Conservation (phyloP, 2,113 vertebrate species). For the Ptyas mucosa region DNA sequence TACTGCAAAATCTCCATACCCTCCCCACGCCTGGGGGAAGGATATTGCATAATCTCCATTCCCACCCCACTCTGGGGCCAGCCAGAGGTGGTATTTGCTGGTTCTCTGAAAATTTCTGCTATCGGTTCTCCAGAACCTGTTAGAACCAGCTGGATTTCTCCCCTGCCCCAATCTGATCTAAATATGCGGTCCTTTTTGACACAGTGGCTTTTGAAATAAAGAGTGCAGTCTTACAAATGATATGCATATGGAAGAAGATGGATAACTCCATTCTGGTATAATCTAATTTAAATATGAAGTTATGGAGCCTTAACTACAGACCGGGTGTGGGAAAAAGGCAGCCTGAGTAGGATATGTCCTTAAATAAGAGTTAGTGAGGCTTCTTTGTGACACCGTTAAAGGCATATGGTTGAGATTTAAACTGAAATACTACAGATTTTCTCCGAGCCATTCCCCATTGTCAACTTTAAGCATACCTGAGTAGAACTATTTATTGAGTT, state of each 20-base stretch:
- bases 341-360: neutral
- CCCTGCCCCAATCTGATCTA: neutral
- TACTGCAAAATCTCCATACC: too few relatives aligned
- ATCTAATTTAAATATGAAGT: neutral
- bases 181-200: neutral
- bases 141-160: too few relatives aligned
- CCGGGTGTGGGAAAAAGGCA: neutral
- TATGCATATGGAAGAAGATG: neutral
- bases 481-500: constrained; percentile 59
- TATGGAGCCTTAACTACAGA: neutral
- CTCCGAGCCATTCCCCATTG: constrained; percentile 11
- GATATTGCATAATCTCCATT: too few relatives aligned
- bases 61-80: too few relatives aligned
- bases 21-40: too few relatives aligned
- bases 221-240: neutral
- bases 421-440: constrained; percentile 36
- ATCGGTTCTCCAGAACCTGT: too few relatives aligned
- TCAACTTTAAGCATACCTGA: constrained; percentile 15
- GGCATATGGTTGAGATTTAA: neutral
- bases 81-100: too few relatives aligned
- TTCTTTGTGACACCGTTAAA: neutral
- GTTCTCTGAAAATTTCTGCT: too few relatives aligned
- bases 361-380: neutral
- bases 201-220: neutral
- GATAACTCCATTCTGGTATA: neutral